These are phyloP conservation scores for Okamejei kenojei DNA, from an alignment of 2,797 vertebrate genomes.

Conservation along the genomic window DNA sequence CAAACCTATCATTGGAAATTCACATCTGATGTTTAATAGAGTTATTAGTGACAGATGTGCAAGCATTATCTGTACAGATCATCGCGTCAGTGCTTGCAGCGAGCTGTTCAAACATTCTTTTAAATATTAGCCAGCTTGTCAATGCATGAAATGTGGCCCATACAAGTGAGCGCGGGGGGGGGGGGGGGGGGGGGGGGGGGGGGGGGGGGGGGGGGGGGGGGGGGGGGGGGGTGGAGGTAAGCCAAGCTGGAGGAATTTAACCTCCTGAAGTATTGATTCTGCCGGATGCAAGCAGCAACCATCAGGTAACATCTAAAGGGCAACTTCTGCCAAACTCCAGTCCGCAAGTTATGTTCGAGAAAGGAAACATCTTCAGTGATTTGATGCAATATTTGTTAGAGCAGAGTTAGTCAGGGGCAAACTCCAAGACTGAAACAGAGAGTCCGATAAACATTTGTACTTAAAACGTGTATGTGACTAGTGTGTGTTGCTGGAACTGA, in stretches of 20 bases:
- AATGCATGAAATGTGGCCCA: neutral
- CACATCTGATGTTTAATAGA: neutral
- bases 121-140: conserved; percentile 14
- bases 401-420: neutral
- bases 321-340: neutral
- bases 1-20: neutral
- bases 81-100: no score
- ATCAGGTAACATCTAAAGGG: neutral
- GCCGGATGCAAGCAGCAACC: neutral
- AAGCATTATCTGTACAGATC: neutral
- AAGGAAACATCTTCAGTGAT: neutral
- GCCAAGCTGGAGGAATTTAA: neutral
- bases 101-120: neutral
- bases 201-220: no score
- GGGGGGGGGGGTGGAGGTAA: neutral
- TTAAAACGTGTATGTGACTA: neutral
- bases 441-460: neutral
- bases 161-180: neutral
- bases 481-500: no score
- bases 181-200: no score
- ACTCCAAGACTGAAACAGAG: neutral
- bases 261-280: neutral
- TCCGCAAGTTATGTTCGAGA: neutral
- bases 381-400: neutral
- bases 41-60: neutral